These are phyloP conservation scores for Pachyrhynchus sulphureomaculatus DNA, from an alignment of 1,140 invertebrate genomes.

Conservation along the genomic window DNA sequence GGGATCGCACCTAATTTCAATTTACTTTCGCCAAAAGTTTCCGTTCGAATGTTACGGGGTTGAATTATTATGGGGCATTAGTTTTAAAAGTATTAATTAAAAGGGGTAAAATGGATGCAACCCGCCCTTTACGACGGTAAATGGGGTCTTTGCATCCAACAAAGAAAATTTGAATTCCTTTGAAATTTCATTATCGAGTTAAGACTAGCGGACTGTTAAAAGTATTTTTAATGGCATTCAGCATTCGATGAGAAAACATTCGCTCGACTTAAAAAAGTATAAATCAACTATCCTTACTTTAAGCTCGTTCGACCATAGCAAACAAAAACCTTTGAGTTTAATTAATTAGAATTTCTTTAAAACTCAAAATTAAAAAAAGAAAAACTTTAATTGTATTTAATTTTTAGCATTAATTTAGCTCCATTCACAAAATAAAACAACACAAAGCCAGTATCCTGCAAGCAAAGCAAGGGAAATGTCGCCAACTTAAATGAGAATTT, in stretches of 20 bases:
- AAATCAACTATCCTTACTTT: neutral
- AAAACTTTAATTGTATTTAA: too few species aligned
- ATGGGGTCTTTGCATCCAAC: constrained; percentile 18
- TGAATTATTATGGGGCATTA: constrained; percentile 28
- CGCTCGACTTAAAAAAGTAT: neutral
- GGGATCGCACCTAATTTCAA: constrained; percentile 18
- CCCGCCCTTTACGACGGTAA: neutral
- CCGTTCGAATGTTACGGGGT: constrained; percentile 14
- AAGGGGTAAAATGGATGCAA: constrained; percentile 24
- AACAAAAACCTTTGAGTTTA: neutral
- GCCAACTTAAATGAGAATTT: too few species aligned
- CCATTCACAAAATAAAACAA: too few species aligned
- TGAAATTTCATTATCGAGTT: constrained; percentile 31
- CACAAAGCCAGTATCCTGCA: too few species aligned
- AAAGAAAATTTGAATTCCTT: constrained; percentile 32
- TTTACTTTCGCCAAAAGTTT: constrained; percentile 20
- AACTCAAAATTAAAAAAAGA: neutral
- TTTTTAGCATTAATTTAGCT: too few species aligned
- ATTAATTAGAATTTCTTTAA: neutral
- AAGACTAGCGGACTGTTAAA: constrained; percentile 20
- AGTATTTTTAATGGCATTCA: constrained; percentile 23
- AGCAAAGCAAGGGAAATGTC: too few species aligned
- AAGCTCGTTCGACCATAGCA: neutral
- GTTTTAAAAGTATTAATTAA: constrained; percentile 28
- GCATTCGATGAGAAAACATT: constrained; percentile 9